Base-by-base conservation (phyloP, 2,888 invertebrate species). In the Macrophya annulata region DNA sequence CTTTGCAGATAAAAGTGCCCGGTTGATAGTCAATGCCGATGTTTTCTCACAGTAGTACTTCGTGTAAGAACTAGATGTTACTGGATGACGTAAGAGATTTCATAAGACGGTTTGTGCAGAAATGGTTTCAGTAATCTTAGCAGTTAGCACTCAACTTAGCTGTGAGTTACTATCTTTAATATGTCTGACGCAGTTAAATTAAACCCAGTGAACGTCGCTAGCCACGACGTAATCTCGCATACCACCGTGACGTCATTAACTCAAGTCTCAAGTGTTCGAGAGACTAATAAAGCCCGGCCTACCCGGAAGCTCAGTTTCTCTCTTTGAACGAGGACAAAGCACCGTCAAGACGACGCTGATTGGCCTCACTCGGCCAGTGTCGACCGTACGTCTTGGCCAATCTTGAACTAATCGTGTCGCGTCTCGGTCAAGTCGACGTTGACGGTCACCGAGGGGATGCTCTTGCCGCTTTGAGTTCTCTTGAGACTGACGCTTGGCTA, bases 151-250 rank as follows among this genome's bases (percentile, higher is more conserved):
- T 85, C 74, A 71, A 79, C 86, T 85, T 84, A 77, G 79, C 85
- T 59, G 87, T 86, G 89, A 90, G 89, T 90, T 90, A 90, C 89
- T 89, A 90, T 89, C 89, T 88, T 89, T 90, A 89, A 90, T 91
- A 90, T 89, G 89, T 88, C 90, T 89, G 90, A 89, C 87, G 87
- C 88, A 90, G 89, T 90, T 88, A 90, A 91, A 91, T 91, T 90
- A 91, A 91, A 89, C 68, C 83, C 51, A 25, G 87, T 85, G 88
- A 87, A 87, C 87, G 86, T 87, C 85, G 84, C 85, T 86, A 86
- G 87, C 77, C 88, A 84, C 86, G 87, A 59, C 83, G 88, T 88
- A 88, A 90, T 90, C 86, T 89, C 87, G 88, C 90, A 88, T 90
- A 90, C 90, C 89, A 85, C 87, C 86, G 68, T 83, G 83, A 83